A percentile compares a stretch with the other conserved stretches of the same genome.
Evolutionary conservation across 2,113 vertebrate species (phyloP).

Genomic region (Nannobrachium achirus): DNA sequence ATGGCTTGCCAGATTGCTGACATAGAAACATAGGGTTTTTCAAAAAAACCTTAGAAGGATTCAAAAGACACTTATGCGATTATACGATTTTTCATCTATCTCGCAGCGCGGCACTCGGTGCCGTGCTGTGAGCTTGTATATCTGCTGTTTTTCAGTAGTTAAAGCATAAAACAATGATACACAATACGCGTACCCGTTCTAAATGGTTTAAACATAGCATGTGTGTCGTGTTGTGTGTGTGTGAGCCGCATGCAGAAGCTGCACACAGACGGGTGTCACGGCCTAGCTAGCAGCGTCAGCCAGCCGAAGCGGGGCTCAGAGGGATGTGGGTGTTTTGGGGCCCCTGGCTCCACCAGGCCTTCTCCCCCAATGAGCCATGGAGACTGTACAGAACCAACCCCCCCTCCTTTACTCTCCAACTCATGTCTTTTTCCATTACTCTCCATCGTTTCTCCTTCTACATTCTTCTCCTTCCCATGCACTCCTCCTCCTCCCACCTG

Average conservation of each 20-base stretch:
- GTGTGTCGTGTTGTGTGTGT: not conserved
- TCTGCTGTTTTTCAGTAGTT: too few relatives aligned
- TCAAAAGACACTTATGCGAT: too few relatives aligned
- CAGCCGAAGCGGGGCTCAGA: slow-evolving; percentile 7
- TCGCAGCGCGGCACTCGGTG: too few relatives aligned
- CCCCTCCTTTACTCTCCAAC: not conserved
- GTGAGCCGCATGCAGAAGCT: not conserved
- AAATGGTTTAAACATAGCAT: not conserved
- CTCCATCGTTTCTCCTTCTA: not conserved
- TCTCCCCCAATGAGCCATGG: not conserved
- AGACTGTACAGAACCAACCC: not conserved
- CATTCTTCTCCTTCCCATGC: not conserved
- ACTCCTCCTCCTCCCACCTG: not conserved
- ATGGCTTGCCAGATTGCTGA: too few relatives aligned
- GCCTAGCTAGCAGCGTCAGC: slow-evolving; percentile 44
- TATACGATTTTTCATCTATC: too few relatives aligned
- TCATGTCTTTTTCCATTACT: not conserved
- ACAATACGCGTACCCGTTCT: too few relatives aligned
- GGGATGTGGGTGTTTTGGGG: not conserved
- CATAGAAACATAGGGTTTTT: too few relatives aligned
- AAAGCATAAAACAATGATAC: too few relatives aligned
- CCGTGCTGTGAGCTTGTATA: too few relatives aligned
- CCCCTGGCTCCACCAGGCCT: too few relatives aligned
- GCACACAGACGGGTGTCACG: slow-evolving; percentile 35
- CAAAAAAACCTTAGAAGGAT: too few relatives aligned